Evolutionary conservation across 1,140 invertebrate genomes (phyloP).

Genomic region (Cotesia vestalis): DNA sequence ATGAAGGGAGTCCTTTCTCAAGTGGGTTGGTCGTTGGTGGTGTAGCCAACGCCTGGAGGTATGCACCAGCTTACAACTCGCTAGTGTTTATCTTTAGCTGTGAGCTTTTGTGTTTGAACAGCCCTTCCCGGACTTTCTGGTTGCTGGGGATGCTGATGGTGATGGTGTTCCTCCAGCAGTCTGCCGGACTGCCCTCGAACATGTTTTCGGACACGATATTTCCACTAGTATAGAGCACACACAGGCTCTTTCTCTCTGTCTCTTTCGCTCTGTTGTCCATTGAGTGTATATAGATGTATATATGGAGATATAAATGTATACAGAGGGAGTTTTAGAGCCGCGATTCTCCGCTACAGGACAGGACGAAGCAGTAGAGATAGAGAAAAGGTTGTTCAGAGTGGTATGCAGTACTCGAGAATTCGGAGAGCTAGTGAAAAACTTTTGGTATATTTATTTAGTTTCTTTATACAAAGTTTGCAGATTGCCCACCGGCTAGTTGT

Average conservation of each 20-base stretch:
- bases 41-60: constrained; percentile 38
- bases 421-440: not conserved
- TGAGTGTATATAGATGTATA: not conserved
- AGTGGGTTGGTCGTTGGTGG: not conserved
- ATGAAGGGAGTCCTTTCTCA: not conserved
- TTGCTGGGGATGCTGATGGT: no score
- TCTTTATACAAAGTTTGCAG: constrained; percentile 43
- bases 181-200: not conserved
- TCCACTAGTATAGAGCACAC: not conserved
- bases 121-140: constrained; percentile 33
- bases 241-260: no score
- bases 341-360: no score
- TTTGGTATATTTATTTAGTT: constrained; percentile 49
- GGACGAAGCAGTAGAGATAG: no score
- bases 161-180: no score
- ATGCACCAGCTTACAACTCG: constrained; percentile 46
- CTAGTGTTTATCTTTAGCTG: constrained; percentile 53
- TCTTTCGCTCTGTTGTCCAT: not conserved
- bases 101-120: constrained; percentile 55
- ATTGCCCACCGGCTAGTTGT: constrained; percentile 37
- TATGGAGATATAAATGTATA: no score
- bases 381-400: no score
- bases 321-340: no score
- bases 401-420: no score
- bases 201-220: constrained; percentile 16